These are phyloP conservation scores for Eilema sororculum DNA, from an alignment of 2,888 invertebrate genomes.

Conservation along the genomic window DNA sequence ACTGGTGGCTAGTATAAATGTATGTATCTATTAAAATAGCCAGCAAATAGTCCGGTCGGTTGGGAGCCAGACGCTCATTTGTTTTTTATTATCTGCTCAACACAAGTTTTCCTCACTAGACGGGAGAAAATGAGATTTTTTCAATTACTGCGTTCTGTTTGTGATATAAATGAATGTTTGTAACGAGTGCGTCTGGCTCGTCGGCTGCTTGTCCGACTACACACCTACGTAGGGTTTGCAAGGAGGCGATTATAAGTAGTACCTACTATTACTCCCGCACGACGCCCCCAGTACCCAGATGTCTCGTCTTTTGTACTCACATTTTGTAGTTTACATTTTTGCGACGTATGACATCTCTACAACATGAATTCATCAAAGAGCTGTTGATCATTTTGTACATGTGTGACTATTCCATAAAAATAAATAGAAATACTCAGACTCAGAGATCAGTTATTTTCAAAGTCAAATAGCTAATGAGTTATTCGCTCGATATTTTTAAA, in stretches of 20 bases:
- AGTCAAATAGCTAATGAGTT: too few relatives aligned
- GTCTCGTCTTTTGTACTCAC: too few relatives aligned
- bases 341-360: too few relatives aligned
- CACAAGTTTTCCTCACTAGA: conserved; percentile 70
- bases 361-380: too few relatives aligned
- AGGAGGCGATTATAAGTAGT: neutral
- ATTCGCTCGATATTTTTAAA: too few relatives aligned
- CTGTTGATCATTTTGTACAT: too few relatives aligned
- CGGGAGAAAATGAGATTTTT: conserved; percentile 75
- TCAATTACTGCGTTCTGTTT: conserved; percentile 73
- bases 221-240: conserved; percentile 37
- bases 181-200: conserved; percentile 46
- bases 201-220: conserved; percentile 32
- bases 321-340: too few relatives aligned
- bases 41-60: conserved; percentile 39
- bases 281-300: too few relatives aligned
- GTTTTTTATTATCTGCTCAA: conserved; percentile 56
- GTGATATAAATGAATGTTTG: conserved; percentile 68
- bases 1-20: conserved; percentile 24
- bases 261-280: conserved; percentile 39
- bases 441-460: too few relatives aligned
- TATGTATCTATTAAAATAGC: conserved; percentile 28
- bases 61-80: conserved; percentile 52
- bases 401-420: too few relatives aligned
- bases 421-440: too few relatives aligned